A percentile compares a stretch with the other conserved stretches of the same genome.
These are phyloP conservation scores for Habroteleia sp. DNA, from an alignment of 2,888 invertebrate species.

Conservation along the genomic window DNA sequence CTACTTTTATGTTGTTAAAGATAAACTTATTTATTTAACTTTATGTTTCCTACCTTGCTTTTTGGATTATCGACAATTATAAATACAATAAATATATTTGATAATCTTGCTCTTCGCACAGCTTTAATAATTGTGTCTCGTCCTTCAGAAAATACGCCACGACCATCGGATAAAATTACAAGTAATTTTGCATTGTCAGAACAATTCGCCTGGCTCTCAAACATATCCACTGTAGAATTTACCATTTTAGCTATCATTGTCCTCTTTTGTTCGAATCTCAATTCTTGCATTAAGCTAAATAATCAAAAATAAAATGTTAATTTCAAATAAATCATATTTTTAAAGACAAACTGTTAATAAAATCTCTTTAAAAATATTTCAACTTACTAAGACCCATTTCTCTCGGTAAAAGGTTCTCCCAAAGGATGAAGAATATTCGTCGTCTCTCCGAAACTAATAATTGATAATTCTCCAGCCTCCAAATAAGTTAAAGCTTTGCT, in stretches of 20 bases:
- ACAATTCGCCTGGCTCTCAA: conserved; percentile 83
- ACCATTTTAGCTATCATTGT: conserved; percentile 93
- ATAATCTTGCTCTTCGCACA: conserved; percentile 89
- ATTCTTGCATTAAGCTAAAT: conserved; percentile 87
- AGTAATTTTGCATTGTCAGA: conserved; percentile 90
- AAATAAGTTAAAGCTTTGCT: conserved; percentile 92
- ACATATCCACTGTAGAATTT: conserved; percentile 88
- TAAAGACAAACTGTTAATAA: conserved; percentile 1
- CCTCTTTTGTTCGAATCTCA: conserved; percentile 94
- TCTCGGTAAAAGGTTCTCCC: conserved; percentile 92
- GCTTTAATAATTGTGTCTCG: conserved; percentile 88
- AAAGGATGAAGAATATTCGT: conserved; percentile 94
- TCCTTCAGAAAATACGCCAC: conserved; percentile 95
- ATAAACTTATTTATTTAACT: neutral
- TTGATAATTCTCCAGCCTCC: conserved; percentile 95
- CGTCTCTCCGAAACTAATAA: conserved; percentile 94
- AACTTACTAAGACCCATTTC: conserved; percentile 87
- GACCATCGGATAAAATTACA: conserved; percentile 96
- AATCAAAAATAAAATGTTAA: neutral
- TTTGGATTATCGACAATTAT: conserved; percentile 97
- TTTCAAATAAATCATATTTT: conserved; percentile 4
- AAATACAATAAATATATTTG: conserved; percentile 95
- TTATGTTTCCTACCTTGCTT: conserved; percentile 91
- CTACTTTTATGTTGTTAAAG: too few relatives aligned
- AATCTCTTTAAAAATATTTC: conserved; percentile 72